A percentile compares a stretch with the other conserved stretches of the same genome.
Conservation (phyloP, 2,113 vertebrate species). For the Grammomys surdaster region DNA sequence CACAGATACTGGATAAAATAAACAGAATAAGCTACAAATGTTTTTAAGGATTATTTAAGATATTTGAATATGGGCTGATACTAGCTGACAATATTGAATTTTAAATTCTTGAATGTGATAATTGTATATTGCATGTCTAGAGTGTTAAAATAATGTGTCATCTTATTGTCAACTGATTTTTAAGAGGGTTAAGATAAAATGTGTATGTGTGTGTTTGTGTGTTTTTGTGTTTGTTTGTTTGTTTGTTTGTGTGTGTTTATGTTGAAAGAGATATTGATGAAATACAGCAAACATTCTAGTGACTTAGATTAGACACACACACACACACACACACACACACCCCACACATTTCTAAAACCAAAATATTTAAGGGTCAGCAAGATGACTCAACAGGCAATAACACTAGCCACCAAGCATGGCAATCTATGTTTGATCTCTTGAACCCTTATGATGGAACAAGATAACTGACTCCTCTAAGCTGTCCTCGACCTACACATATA, state of each 20-base stretch:
- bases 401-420: background rate
- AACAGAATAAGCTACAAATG: background rate
- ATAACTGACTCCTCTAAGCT: background rate
- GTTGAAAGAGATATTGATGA: background rate
- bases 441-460: background rate
- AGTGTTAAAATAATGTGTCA: background rate
- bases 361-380: background rate
- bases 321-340: background rate
- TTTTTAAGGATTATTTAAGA: background rate
- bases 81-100: background rate
- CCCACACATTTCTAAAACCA: background rate
- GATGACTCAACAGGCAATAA: background rate
- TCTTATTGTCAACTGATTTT: background rate
- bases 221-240: background rate
- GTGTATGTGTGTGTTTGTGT: background rate
- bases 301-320: background rate
- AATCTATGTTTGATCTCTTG: background rate
- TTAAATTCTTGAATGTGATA: background rate
- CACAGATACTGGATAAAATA: background rate
- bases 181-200: background rate
- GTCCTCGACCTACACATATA: background rate
- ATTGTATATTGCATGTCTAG: background rate
- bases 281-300: background rate
- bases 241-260: background rate
- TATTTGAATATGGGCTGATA: background rate